These are phyloP conservation scores for Ridgeia piscesae DNA, from an alignment of 1,140 invertebrate species.

Conservation along the genomic window DNA sequence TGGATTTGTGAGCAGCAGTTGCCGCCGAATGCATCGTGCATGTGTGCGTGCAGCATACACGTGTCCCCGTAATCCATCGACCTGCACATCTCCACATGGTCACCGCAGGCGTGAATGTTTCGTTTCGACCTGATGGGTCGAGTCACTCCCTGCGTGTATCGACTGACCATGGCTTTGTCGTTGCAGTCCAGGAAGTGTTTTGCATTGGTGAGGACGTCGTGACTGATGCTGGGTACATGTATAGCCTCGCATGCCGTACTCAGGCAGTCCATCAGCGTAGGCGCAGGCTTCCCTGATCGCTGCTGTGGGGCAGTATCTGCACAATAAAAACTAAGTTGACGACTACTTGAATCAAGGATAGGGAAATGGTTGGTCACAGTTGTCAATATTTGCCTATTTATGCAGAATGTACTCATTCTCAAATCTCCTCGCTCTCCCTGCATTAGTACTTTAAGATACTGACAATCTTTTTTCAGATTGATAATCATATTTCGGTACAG, in stretches of 20 bases:
- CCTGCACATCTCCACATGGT: not conserved
- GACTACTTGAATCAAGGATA: too few species aligned
- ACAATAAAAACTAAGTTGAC: not conserved
- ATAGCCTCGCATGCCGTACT: not conserved
- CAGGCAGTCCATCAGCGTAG: not conserved
- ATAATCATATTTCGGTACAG: too few species aligned
- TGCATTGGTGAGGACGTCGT: not conserved
- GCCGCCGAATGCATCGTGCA: not conserved
- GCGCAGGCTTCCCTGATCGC: not conserved
- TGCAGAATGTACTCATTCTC: too few species aligned
- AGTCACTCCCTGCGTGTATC: not conserved
- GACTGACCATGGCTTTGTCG: conserved; percentile 3
- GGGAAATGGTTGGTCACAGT: too few species aligned
- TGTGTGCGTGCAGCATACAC: not conserved
- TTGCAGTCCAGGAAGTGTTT: not conserved
- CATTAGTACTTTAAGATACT: too few species aligned
- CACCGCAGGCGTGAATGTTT: not conserved
- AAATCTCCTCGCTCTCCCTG: too few species aligned
- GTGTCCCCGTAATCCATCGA: not conserved
- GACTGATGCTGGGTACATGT: not conserved
- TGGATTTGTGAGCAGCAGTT: not conserved
- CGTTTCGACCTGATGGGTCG: not conserved
- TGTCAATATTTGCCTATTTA: too few species aligned
- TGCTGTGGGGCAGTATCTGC: not conserved
- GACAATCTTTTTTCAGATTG: too few species aligned